These are phyloP conservation scores for Agrilus planipennis DNA, from an alignment of 1,140 invertebrate genomes.

Conservation along the genomic window DNA sequence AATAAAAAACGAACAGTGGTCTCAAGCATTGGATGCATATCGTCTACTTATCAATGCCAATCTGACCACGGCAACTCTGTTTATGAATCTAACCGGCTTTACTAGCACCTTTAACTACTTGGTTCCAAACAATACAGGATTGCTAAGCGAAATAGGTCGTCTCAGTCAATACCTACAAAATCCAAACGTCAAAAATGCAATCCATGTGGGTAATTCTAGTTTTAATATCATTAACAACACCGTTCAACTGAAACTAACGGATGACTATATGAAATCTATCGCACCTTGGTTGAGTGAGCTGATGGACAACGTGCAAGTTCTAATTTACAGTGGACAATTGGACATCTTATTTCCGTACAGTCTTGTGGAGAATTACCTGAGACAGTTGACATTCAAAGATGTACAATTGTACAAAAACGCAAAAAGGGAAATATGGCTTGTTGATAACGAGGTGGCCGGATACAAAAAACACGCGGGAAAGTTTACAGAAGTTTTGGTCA, in stretches of 20 bases:
- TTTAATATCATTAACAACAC: background rate
- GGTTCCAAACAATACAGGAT: slow-evolving; percentile 6
- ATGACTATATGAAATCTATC: slow-evolving; percentile 71
- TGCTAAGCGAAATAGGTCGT: slow-evolving; percentile 29
- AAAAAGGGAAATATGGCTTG: slow-evolving; percentile 47
- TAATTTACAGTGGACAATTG: slow-evolving; percentile 68
- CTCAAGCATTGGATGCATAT: slow-evolving; percentile 41
- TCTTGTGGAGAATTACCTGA: slow-evolving; percentile 54
- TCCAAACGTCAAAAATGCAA: slow-evolving; percentile 48
- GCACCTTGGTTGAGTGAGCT: slow-evolving; percentile 59
- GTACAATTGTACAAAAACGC: slow-evolving; percentile 46
- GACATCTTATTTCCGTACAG: slow-evolving; percentile 73
- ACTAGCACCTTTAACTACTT: slow-evolving; percentile 67
- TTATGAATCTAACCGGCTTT: slow-evolving; percentile 68
- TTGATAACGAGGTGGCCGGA: slow-evolving; percentile 52
- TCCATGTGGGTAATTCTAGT: slow-evolving; percentile 67
- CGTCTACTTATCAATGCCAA: background rate
- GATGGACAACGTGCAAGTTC: slow-evolving; percentile 46
- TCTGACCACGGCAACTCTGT: slow-evolving; percentile 33
- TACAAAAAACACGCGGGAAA: slow-evolving; percentile 53
- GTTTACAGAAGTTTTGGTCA: slow-evolving; percentile 58
- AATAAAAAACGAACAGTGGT: slow-evolving; percentile 46
- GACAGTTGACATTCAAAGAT: slow-evolving; percentile 47
- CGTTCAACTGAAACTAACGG: slow-evolving; percentile 54
- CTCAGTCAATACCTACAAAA: slow-evolving; percentile 46